Percentiles rank a stretch among this genome's conserved stretches.
Evolutionary conservation across 2,113 vertebrate species (phyloP).

Genomic region (Rhinolophus ferrumequinum): DNA sequence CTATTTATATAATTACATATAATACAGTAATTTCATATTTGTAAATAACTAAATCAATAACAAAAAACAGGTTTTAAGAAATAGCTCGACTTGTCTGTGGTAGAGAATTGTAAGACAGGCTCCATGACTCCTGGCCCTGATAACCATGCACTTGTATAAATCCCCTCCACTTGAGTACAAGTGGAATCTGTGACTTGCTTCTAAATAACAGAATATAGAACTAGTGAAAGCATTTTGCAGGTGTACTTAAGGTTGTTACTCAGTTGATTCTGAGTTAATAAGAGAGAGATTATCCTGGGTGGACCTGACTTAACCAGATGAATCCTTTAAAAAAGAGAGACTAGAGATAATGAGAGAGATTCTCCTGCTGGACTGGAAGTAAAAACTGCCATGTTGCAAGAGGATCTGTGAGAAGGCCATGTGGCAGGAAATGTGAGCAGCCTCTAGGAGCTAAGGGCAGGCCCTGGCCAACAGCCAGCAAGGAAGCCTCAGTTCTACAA

Average conservation of each 20-base stretch:
- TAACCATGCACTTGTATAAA: not conserved
- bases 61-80: not conserved
- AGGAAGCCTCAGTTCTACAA: not conserved
- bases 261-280: not conserved
- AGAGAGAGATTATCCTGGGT: not conserved
- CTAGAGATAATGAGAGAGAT: not conserved
- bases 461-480: not conserved
- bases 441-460: not conserved
- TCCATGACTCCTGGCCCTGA: not conserved
- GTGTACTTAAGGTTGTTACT: not conserved
- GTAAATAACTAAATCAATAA: not conserved
- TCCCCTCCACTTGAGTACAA: not conserved
- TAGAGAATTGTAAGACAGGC: not conserved
- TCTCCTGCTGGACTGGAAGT: not conserved
- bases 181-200: not conserved
- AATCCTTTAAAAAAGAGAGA: not conserved
- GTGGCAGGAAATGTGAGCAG: not conserved
- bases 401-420: not conserved
- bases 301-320: not conserved
- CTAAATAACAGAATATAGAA: slow-evolving; percentile 21
- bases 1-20: not conserved
- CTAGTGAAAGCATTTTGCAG: not conserved
- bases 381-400: not conserved
- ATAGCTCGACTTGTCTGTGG: not conserved
- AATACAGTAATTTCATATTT: not conserved